Evolutionary conservation across 1,140 invertebrate species (phyloP), one percentile per base, ranked within the genome.

Genomic region (Coptotermes formosanus): DNA sequence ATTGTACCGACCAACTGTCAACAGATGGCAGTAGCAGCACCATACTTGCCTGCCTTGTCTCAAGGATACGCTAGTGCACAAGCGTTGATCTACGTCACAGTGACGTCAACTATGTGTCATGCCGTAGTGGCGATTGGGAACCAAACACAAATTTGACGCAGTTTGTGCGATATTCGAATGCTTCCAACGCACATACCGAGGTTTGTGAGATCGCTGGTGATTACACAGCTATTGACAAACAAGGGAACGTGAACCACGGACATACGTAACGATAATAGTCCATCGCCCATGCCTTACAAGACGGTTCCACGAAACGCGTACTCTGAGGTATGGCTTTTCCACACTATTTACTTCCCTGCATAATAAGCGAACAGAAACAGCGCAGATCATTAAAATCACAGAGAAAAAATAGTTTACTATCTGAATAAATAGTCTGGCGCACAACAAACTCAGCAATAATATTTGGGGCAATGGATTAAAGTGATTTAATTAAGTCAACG

Each of bases 31-130:
- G 3, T 75, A 25, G 64, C 14, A 30, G 64, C 25, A 16, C 64
- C n/a, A 75, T 75, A 21, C 52, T 55, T 8, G 7, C 9, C 25
- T 11, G 25, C 14, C 1, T n/a, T 7, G 64, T n/a, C n/a, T 16
- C 64, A 75, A 75, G 64, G 64, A 8, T 75, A 75, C 6, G 2
- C 25, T 75, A n/a, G 25, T 25, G n/a, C 25, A 75, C 64, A n/a
- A 75, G 64, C n/a, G n/a, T 7, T 8, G 0, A 75, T 30, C 25
- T 75, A 75, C 64, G 64, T 75, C n/a, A 75, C 64, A 75, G 25
- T 75, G 64, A 75, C 64, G 64, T 75, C 64, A 75, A 7, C n/a
- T 75, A 30, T 75, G 64, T 75, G 64, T 75, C 64, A 75, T 30
- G 64, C 64, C 30, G 25, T 75, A 11, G 14, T 64, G 59, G 45